Conservation (phyloP, 2,113 vertebrate species). For the Lathamus discolor region DNA sequence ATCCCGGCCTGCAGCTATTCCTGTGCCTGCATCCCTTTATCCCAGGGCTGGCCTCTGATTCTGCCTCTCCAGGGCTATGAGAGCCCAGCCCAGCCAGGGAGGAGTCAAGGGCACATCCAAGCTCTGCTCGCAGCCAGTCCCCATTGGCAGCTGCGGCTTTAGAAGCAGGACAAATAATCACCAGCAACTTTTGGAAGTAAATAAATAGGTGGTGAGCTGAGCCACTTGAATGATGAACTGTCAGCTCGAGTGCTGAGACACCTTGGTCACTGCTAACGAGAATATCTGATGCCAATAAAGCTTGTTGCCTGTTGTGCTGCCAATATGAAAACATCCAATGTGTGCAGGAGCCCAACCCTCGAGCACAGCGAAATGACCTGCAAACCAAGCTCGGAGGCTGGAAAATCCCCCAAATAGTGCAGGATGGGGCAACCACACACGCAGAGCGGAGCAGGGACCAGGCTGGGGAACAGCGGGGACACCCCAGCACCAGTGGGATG, state of each 20-base stretch:
- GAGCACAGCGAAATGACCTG: neutral
- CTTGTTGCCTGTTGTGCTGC: neutral
- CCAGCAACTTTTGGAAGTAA: neutral
- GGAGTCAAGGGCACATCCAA: too few relatives aligned
- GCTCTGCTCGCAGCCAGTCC: neutral
- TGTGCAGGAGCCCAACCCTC: neutral
- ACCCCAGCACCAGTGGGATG: neutral
- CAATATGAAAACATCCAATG: neutral
- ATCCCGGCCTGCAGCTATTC: neutral
- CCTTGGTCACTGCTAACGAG: neutral
- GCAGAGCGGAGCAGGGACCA: neutral
- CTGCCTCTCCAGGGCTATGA: neutral
- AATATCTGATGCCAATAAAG: neutral
- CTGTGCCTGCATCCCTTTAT: neutral
- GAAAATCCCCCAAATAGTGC: neutral
- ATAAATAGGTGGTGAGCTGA: neutral
- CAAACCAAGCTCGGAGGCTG: neutral
- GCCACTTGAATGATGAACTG: neutral
- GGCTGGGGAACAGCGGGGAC: neutral
- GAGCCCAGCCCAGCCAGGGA: neutral
- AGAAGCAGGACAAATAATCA: neutral
- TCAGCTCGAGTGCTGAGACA: neutral
- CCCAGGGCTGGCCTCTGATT: accelerated
- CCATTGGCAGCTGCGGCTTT: neutral
- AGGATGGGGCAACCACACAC: neutral